Conservation (phyloP, 2,113 vertebrate genomes). For the Bettongia penicillata region DNA sequence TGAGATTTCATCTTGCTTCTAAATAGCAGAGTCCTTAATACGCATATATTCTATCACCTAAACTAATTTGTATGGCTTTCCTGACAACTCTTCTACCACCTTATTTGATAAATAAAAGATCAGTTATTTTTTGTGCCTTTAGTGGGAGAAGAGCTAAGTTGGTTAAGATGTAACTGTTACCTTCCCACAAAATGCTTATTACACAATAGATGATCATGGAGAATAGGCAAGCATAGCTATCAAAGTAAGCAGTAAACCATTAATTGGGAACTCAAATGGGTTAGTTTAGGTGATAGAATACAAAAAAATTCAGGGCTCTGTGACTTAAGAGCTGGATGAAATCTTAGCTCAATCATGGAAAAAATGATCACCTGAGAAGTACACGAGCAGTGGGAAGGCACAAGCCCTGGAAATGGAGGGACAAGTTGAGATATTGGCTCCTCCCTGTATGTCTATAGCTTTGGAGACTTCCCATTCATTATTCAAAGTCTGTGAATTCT, state of each 20-base stretch:
- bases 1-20: too few species aligned
- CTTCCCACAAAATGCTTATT: neutral
- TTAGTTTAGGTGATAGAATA: neutral
- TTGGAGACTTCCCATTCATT: neutral
- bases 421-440: neutral
- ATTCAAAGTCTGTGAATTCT: neutral
- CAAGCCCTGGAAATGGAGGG: neutral
- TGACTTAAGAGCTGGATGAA: neutral
- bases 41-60: too few species aligned
- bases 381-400: neutral
- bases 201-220: neutral
- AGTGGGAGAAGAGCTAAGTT: too few species aligned
- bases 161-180: too few species aligned
- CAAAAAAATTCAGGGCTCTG: neutral
- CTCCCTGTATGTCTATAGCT: neutral
- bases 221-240: neutral
- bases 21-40: too few species aligned
- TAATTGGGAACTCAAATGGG: neutral
- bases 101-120: too few species aligned
- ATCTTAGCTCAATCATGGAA: neutral
- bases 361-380: neutral
- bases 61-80: too few species aligned
- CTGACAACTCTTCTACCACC: too few species aligned
- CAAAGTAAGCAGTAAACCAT: neutral
- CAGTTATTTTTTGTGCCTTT: too few species aligned